phyloP scores from a whole-genome alignment of 2,113 vertebrate species.

The Henicopernis longicauda region DNA sequence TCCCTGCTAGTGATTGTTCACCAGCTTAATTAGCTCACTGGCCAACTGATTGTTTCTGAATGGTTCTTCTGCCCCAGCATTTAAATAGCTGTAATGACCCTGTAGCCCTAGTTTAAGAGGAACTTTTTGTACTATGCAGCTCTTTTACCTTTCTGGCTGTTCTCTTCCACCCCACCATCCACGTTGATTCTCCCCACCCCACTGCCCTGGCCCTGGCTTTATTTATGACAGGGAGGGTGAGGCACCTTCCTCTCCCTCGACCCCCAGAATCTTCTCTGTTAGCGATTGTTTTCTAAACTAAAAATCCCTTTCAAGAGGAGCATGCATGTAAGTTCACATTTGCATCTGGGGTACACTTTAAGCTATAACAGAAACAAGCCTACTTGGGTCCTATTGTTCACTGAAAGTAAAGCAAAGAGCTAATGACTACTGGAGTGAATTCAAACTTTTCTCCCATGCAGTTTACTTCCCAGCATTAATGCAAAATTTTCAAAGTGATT shows the following conservation, averaged over 20 bases:
- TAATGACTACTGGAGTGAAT: background rate
- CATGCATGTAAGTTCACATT: background rate
- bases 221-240: background rate
- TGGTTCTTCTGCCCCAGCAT: background rate
- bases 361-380: background rate
- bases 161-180: background rate
- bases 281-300: background rate
- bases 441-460: background rate
- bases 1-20: background rate
- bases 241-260: background rate
- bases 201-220: background rate
- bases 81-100: background rate
- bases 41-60: background rate
- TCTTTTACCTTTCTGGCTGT: background rate
- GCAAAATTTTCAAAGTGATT: background rate
- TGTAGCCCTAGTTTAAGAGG: background rate
- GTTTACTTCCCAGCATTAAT: background rate
- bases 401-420: background rate
- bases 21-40: background rate
- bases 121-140: background rate
- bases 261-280: background rate
- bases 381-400: background rate
- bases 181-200: background rate
- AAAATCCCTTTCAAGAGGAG: background rate
- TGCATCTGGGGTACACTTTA: background rate